Conservation (phyloP, 1,140 invertebrate genomes). For the Sinella curviseta region DNA sequence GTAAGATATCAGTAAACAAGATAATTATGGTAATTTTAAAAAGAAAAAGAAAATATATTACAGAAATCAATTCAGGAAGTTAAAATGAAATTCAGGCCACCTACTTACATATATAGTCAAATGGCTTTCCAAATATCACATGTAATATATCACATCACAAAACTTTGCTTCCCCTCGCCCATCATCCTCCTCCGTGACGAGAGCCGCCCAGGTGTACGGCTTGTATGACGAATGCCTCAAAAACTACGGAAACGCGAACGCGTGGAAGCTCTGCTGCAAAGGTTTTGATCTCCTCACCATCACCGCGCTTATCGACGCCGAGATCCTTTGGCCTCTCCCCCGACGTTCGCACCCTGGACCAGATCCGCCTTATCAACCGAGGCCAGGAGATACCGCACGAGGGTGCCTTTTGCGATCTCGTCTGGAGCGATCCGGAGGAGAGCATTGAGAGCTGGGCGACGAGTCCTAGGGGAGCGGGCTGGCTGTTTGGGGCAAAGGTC, state of each 20-base stretch:
- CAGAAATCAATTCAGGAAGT: too few relatives aligned
- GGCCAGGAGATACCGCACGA: constrained; percentile 98
- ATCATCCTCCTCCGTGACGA: too few relatives aligned
- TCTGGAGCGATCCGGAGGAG: constrained; percentile 97
- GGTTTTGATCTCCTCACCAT: constrained; percentile 97
- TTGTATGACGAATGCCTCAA: constrained; percentile 98
- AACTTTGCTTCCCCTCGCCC: too few relatives aligned
- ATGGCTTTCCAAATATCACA: too few relatives aligned
- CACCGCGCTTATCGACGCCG: constrained; percentile 95
- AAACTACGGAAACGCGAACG: constrained; percentile 98
- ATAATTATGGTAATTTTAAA: too few relatives aligned
- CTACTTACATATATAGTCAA: too few relatives aligned
- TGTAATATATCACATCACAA: too few relatives aligned
- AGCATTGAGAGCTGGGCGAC: constrained; percentile 80
- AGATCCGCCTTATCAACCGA: too few relatives aligned
- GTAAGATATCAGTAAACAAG: too few relatives aligned
- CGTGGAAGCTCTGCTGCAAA: constrained; percentile 96
- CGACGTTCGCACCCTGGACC: constrained; percentile 85
- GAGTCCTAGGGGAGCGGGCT: constrained; percentile 90
- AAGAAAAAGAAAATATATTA: too few relatives aligned
- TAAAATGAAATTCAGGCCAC: too few relatives aligned
- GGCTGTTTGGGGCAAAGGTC: constrained; percentile 80
- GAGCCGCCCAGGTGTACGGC: too few relatives aligned
- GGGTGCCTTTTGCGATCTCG: constrained; percentile 87
- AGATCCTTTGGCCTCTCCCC: constrained; percentile 91